Evolutionary conservation across 2,797 vertebrate species (phyloP).

Genomic region (Rhodeus uyekii): DNA sequence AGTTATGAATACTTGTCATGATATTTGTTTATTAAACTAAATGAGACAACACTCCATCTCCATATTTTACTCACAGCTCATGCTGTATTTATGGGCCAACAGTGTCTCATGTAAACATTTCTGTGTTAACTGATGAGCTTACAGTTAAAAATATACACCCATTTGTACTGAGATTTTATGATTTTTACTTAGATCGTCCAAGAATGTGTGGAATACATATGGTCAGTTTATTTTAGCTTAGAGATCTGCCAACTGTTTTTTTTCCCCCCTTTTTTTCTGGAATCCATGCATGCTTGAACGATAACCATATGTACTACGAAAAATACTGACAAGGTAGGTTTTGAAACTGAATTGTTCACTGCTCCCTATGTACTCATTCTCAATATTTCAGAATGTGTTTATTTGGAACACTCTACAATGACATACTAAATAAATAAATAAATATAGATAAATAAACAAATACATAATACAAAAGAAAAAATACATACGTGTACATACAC

Average conservation of each 20-base stretch:
- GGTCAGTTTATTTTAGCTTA: neutral
- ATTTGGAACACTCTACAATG: neutral
- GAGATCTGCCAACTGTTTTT: neutral
- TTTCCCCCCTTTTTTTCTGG: neutral
- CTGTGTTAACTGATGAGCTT: neutral
- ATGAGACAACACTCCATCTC: neutral
- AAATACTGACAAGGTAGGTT: neutral
- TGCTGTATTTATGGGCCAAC: neutral
- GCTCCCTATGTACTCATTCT: neutral
- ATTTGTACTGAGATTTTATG: neutral
- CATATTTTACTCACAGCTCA: conserved; percentile 2
- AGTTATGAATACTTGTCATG: neutral
- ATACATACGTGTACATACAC: neutral
- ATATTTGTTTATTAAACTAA: neutral
- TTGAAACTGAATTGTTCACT: neutral
- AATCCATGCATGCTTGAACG: neutral
- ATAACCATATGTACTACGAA: neutral
- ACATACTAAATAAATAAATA: neutral
- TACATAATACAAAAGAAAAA: too few species aligned
- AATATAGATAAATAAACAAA: neutral
- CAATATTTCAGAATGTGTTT: neutral
- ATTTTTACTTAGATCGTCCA: neutral
- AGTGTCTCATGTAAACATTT: neutral
- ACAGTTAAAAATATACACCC: neutral
- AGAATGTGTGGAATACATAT: neutral